Conservation (phyloP, 1,140 invertebrate genomes). For the Drosophila lacertosa region DNA sequence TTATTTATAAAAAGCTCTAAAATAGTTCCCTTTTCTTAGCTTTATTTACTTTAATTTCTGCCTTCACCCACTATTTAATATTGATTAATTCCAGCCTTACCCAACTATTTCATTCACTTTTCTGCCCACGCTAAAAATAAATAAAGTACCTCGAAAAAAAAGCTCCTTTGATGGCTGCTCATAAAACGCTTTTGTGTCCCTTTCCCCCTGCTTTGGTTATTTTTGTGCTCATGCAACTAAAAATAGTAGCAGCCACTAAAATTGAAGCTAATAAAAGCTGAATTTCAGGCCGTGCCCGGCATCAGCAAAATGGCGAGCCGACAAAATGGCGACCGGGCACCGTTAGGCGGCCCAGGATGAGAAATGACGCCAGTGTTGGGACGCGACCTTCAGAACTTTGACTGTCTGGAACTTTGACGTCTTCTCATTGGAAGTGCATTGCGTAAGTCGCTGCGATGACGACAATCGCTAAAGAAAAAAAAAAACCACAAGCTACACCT, state of each 20-base stretch:
- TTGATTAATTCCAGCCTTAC: neutral
- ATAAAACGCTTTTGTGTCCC: neutral
- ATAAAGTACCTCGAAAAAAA: neutral
- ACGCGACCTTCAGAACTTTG: constrained; percentile 31
- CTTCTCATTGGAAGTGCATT: constrained; percentile 43
- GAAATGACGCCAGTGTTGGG: constrained; percentile 48
- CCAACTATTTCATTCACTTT: neutral
- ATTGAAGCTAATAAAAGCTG: constrained; percentile 51
- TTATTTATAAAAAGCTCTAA: too few species aligned
- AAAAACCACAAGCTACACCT: constrained; percentile 28
- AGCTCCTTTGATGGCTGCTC: constrained; percentile 8
- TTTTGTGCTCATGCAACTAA: constrained; percentile 31
- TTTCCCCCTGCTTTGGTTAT: too few species aligned
- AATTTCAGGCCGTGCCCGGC: constrained; percentile 34
- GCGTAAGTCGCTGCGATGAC: constrained; percentile 55
- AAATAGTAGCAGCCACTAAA: constrained; percentile 49
- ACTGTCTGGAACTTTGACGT: constrained; percentile 34
- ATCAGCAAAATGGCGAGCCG: constrained; percentile 30
- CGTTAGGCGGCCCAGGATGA: constrained; percentile 31
- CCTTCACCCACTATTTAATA: neutral
- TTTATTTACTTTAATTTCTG: neutral
- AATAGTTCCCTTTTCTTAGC: neutral
- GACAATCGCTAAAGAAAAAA: constrained; percentile 27
- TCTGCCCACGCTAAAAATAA: neutral
- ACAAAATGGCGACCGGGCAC: constrained; percentile 33